These are phyloP conservation scores for Andrena camellia DNA, from an alignment of 2,888 invertebrate species.

Conservation along the genomic window DNA sequence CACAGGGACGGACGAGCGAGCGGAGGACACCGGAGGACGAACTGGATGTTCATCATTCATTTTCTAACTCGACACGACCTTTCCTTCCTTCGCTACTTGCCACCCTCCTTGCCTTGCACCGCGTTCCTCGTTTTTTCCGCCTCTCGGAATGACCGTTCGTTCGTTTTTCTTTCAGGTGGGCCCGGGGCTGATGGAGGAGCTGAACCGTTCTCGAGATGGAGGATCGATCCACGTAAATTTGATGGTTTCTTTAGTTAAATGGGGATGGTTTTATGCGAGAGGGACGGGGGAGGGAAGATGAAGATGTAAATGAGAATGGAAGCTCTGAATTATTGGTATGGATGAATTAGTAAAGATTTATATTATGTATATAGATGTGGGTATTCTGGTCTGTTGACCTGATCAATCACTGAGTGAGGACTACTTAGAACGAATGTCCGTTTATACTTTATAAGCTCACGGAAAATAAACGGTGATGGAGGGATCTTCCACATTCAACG, in stretches of 20 bases:
- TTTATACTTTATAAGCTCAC: no score
- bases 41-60: slow-evolving; percentile 73
- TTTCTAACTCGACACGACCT: slow-evolving; percentile 66
- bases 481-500: not conserved
- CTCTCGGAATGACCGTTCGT: slow-evolving; percentile 2
- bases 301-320: no score
- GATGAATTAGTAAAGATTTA: no score
- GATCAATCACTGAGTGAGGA: no score
- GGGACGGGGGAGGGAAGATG: no score
- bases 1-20: slow-evolving; percentile 25
- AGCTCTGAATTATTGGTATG: no score
- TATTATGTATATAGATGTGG: no score
- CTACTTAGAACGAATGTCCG: no score
- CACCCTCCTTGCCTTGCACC: slow-evolving; percentile 10
- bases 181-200: not conserved
- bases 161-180: slow-evolving; percentile 3
- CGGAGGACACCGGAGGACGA: slow-evolving; percentile 57
- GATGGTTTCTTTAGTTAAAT: no score
- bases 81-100: slow-evolving; percentile 27
- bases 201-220: not conserved
- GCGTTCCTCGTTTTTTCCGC: slow-evolving; percentile 4
- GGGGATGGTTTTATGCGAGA: no score
- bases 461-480: no score
- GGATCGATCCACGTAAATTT: not conserved
- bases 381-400: no score